Base-by-base conservation (phyloP, 2,113 vertebrate species). In the Tupaia tana region DNA sequence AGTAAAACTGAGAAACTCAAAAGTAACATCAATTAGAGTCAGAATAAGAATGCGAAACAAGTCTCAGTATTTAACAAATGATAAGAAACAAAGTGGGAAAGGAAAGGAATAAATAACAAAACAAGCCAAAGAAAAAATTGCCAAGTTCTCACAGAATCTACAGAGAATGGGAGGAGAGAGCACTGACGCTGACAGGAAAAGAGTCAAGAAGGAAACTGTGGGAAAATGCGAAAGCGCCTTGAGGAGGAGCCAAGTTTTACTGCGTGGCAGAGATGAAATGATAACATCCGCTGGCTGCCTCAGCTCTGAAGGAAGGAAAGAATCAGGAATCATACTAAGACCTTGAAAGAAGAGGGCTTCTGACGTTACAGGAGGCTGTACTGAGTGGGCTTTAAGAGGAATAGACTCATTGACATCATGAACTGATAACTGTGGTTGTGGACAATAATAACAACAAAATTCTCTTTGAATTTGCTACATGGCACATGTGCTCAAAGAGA, bases 91-190 rank as follows among this genome's bases (percentile, higher is more conserved):
- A 82, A 92, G 88, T 3, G 2, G 7, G 66, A n/a, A 56, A 31
- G 56, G 61, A 16, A 1, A 12, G 31, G 43, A 13, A 24, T 59
- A 80, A 86, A 34, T 27, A 80, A 75, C 67, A 54, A 94, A 70
- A 96, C 1, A 59, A 93, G 81, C 66, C 64, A 29, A 73, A 74
- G 91, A 97, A 75, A 74, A 69, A 94, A 91, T 24, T 92, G 94
- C 94, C 95, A 89, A 89, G 87, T 94, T 96, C 95, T 95, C 97
- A 95, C 89, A 90, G 96, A 89, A 83, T 79, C 78, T 89, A 73
- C 86, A 89, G 93, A 71, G 70, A 87, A 85, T 18, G 29, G 92
- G 92, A 59, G 77, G 74, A 93, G 78, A 87, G 82, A 92, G 71
- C 87, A 77, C 0, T 71, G 92, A 54, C 1, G 15, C 73, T 18